Evolutionary conservation across 2,113 vertebrate genomes (phyloP).

Genomic region (Callorhinus ursinus): DNA sequence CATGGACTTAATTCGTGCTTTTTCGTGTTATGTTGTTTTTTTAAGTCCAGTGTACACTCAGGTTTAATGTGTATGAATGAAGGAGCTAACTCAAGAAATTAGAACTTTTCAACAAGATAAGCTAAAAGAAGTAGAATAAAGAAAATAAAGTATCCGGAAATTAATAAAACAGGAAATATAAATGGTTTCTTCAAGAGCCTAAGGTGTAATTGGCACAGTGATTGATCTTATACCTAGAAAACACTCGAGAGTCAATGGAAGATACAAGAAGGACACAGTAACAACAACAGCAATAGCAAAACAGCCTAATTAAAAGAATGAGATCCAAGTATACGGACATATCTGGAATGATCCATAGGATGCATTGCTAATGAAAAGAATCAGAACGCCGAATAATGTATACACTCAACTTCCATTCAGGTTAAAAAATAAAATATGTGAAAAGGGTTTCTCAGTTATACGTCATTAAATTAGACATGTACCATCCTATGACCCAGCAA

Average conservation of each 20-base stretch:
- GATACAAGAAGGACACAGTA: background rate
- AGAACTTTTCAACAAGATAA: background rate
- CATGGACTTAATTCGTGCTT: background rate
- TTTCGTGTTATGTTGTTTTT: background rate
- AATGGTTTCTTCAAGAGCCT: background rate
- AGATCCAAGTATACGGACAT: background rate
- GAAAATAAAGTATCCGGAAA: conserved; percentile 6
- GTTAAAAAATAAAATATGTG: background rate
- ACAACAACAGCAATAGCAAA: background rate
- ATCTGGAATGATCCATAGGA: background rate
- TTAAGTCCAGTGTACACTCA: background rate
- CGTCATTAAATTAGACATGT: background rate
- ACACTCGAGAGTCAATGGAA: background rate
- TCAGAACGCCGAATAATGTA: background rate
- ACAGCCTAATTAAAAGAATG: background rate
- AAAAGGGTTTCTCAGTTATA: background rate
- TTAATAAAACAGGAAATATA: background rate
- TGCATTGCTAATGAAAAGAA: background rate
- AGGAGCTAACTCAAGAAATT: background rate
- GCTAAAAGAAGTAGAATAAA: background rate
- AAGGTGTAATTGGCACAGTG: background rate
- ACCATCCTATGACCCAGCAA: background rate
- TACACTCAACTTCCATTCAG: background rate
- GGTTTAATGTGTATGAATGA: background rate
- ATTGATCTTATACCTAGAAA: background rate